Base-by-base conservation (phyloP, 2,888 invertebrate genomes). In the Euzophera pinguis region DNA sequence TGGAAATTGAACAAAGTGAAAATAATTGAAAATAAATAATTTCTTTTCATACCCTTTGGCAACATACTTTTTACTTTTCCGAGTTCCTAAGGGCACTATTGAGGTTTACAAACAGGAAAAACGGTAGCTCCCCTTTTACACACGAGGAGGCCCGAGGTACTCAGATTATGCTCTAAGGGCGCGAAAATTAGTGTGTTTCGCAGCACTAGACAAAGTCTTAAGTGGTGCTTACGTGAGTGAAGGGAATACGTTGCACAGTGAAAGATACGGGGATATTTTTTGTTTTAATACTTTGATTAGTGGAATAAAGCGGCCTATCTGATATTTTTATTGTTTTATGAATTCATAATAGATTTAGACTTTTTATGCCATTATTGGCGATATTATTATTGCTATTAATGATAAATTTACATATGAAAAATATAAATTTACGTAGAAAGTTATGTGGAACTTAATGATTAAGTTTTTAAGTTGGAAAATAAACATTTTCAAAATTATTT, bases 161-260 rank as follows among this genome's bases (percentile, higher is more conserved):
- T 57, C 55, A 61, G 68, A 66, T 64, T 64, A 63, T 62, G 57
- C 61, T 58, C 57, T 61, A 47, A 69, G 65, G 67, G 72, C 65
- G 73, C 67, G 73, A 69, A 71, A 74, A 76, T 76, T 74, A 74
- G 75, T 75, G 61, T 66, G 65, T 72, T 71, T 70, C 67, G 64
- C 67, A 62, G 61, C 64, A 67, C 69, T 72, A 73, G 64, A 70
- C 69, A 66, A 67, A 69, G 67, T 72, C 58, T 62, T 64, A 72
- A 76, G 76, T 68, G 73, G 67, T 67, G 60, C 72, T 76, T 71
- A 72, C 48, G 10, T 27, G 66, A 55, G 59, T 55, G 64, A 59
- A 57, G 54, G 56, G 59, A 61, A 58, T 55, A 57, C 53, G 52
- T 27, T 47, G 47, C 52, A 14, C 27, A 16, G n/a, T 22, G 48